Conservation (phyloP, 2,113 vertebrate species). For the Pteruthius melanotis region DNA sequence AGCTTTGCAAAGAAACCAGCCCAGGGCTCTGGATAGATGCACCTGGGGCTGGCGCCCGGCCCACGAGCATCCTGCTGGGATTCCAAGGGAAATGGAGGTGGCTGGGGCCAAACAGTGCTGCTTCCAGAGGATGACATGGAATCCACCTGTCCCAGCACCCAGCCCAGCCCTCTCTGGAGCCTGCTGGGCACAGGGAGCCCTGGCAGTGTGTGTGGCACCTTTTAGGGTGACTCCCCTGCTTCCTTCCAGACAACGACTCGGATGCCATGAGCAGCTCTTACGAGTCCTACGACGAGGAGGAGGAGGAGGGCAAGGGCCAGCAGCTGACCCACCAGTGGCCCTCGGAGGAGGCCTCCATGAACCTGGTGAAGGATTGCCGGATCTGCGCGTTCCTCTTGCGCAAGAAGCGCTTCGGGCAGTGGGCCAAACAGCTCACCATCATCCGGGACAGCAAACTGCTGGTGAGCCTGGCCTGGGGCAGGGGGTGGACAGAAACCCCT, state of each 20-base stretch:
- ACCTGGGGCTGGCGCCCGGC: neutral
- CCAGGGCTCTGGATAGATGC: neutral
- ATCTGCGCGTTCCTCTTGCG: constrained; percentile 93
- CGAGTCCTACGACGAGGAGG: constrained; percentile 96
- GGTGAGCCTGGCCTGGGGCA: constrained; percentile 71
- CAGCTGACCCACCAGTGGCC: constrained; percentile 85
- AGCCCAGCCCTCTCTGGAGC: neutral
- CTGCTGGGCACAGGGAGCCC: rapidly evolving
- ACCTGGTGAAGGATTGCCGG: constrained; percentile 86
- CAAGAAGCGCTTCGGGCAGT: constrained; percentile 97
- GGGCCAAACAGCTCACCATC: constrained; percentile 94
- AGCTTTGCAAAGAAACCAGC: neutral
- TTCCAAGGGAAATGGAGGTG: neutral
- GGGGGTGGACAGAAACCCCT: neutral
- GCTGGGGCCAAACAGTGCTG: neutral
- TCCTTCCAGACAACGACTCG: constrained; percentile 89
- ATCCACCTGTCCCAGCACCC: neutral
- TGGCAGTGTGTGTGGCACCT: neutral
- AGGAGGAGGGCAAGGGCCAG: constrained; percentile 88
- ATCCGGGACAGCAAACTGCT: constrained; percentile 90
- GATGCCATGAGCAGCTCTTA: constrained; percentile 97
- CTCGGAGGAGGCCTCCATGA: constrained; percentile 84
- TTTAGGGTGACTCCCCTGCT: neutral
- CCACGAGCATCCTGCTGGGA: neutral
- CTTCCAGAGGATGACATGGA: neutral